Conservation (phyloP, 2,888 invertebrate species). For the Eucriotettix oculatus region DNA sequence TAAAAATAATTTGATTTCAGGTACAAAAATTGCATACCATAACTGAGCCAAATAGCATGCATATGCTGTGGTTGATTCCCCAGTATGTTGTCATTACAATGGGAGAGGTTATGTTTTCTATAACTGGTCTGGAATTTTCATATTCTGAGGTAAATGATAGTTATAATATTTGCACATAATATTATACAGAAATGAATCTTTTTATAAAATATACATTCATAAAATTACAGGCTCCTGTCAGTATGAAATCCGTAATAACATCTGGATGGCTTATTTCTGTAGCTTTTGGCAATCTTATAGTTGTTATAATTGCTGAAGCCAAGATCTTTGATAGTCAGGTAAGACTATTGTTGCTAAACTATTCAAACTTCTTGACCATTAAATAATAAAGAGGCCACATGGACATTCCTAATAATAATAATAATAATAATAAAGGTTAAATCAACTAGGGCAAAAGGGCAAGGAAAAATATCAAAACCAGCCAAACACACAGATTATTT, state of each 20-base stretch:
- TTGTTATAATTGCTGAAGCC: constrained; percentile 71
- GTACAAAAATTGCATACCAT: constrained; percentile 24
- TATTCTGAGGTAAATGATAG: constrained; percentile 51
- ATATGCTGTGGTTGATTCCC: constrained; percentile 74
- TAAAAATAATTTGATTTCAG: constrained; percentile 18
- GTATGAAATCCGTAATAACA: constrained; percentile 89
- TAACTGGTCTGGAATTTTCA: constrained; percentile 90
- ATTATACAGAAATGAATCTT: neutral
- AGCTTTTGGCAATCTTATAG: constrained; percentile 85
- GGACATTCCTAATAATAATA: too few species aligned
- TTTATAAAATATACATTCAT: neutral
- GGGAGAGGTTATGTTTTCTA: constrained; percentile 90
- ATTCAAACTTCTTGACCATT: too few species aligned
- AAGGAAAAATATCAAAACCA: too few species aligned
- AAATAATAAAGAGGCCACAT: too few species aligned
- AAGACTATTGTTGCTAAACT: too few species aligned
- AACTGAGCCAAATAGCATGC: constrained; percentile 53
- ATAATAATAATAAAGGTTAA: too few species aligned
- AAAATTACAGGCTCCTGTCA: constrained; percentile 50
- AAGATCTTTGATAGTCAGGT: constrained; percentile 62
- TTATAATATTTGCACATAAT: too few species aligned
- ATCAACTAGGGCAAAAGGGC: too few species aligned
- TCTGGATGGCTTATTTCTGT: constrained; percentile 86
- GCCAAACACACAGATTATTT: too few species aligned
- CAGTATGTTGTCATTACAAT: constrained; percentile 86